Percentiles rank a stretch among this genome's conserved stretches.
phyloP scores from a whole-genome alignment of 2,888 invertebrate species.

The Mamestra brassicae region DNA sequence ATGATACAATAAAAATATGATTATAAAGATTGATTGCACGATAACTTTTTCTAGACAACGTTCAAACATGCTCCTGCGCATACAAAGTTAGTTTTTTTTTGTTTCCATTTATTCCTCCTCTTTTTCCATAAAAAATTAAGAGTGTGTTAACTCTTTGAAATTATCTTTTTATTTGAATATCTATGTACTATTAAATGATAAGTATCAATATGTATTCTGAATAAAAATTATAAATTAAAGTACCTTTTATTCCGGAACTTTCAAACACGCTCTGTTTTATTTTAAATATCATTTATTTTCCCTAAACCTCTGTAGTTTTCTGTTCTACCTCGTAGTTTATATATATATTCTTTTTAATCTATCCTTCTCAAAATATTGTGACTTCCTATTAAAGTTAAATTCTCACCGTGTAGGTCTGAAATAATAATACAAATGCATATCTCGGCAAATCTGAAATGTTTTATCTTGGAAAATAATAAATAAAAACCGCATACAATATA shows the following conservation, averaged over 20 bases:
- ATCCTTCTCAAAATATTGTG: not conserved
- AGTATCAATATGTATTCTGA: not conserved
- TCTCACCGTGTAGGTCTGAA: not conserved
- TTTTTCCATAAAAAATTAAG: constrained; percentile 6
- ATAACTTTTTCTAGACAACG: constrained; percentile 52
- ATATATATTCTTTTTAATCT: not conserved
- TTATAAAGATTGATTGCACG: constrained; percentile 55
- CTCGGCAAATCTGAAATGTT: not conserved
- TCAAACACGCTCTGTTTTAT: not conserved
- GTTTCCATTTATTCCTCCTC: not conserved
- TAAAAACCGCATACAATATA: not conserved
- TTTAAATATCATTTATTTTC: not conserved
- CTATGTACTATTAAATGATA: constrained; percentile 5
- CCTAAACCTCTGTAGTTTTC: no score
- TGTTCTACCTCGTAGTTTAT: no score
- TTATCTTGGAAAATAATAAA: not conserved
- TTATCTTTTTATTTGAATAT: not conserved
- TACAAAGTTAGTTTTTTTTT: constrained; percentile 39
- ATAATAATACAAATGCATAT: not conserved
- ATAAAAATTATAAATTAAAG: not conserved
- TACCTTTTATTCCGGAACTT: not conserved
- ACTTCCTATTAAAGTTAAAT: not conserved
- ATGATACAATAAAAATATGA: constrained; percentile 52
- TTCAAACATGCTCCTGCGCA: constrained; percentile 46
- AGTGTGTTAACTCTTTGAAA: constrained; percentile 8